Evolutionary conservation across 1,140 invertebrate species (phyloP), one percentile per base, ranked within the genome.

Genomic region (Lineus longissimus): DNA sequence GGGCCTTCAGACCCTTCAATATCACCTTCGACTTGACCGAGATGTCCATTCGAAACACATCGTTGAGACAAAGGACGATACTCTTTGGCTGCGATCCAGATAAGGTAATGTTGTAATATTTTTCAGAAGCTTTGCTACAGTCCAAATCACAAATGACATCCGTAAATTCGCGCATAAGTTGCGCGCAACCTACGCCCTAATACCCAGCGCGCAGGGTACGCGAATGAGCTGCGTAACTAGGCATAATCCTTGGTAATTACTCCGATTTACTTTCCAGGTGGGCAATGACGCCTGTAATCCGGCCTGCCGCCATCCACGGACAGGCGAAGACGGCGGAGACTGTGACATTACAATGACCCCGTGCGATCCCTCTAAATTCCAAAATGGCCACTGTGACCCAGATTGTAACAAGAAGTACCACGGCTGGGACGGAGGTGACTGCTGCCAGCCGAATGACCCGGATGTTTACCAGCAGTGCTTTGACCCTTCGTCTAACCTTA

Each of bases 341-440:
- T 77, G 70, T 59, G 66, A 71, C 23, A 55, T 61, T n/a, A 54
- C 67, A 15, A 64, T 13, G 54, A 40, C 55, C 15, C 27, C 51
- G 22, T 74, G 71, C 51, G 61, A 66, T 17, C 13, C 40, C 1
- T 4, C 27, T 13, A 58, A 62, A 19, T 62, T 76, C 31, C 68
- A 68, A 19, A 71, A 78, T 63, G 72, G 73, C 23, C 47, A 41
- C 17, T 78, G 76, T 62, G 74, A 78, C 63, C 63, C 61, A 22
- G 69, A 70, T 33, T 78, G 76, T 59, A 77, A 78, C 65, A 65
- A 63, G 17, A 57, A 58, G 7, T 65, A 70, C 36, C 65, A 73
- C 59, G 40, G 63, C 17, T 78, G 73, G 74, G 76, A 78, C 59
- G 68, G 69, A 1, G 75, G 74, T 2, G 75, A 78, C 64, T 78